Evolutionary conservation across 1,140 invertebrate genomes (phyloP).

Genomic region (Uloborus diversus): DNA sequence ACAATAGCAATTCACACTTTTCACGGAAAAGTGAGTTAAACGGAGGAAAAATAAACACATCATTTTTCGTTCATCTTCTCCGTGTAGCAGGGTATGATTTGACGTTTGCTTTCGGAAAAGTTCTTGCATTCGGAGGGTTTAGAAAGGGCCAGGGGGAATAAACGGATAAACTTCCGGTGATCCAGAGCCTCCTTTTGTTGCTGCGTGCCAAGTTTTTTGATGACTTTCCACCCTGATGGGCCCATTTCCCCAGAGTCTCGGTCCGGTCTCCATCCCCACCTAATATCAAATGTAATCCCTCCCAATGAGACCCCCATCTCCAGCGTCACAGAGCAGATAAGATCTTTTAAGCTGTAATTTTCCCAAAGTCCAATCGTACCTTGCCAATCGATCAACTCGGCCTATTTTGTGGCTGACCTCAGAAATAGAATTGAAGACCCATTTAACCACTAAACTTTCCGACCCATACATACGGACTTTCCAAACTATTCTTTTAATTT

Average conservation of each 20-base stretch:
- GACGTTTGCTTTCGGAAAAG: conserved; percentile 45
- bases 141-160: conserved; percentile 9
- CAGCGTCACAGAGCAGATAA: conserved; percentile 42
- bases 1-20: no score
- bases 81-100: conserved; percentile 19
- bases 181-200: conserved; percentile 42
- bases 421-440: background rate
- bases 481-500: no score
- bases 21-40: no score
- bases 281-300: conserved; percentile 55
- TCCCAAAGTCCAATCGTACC: conserved; percentile 48
- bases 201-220: conserved; percentile 55
- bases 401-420: background rate
- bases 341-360: conserved; percentile 57
- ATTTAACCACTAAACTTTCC: no score
- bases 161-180: conserved; percentile 46
- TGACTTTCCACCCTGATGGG: conserved; percentile 44
- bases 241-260: conserved; percentile 41
- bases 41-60: no score
- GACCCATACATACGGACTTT: no score
- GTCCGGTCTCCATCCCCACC: conserved; percentile 24
- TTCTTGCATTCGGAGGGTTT: conserved; percentile 5
- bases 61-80: no score
- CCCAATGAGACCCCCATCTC: conserved; percentile 48
- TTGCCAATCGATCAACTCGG: conserved; percentile 40